Evolutionary conservation across 35 echinoderm and acorn worm species (phyloP).

Genomic region (Lytechinus pictus): DNA sequence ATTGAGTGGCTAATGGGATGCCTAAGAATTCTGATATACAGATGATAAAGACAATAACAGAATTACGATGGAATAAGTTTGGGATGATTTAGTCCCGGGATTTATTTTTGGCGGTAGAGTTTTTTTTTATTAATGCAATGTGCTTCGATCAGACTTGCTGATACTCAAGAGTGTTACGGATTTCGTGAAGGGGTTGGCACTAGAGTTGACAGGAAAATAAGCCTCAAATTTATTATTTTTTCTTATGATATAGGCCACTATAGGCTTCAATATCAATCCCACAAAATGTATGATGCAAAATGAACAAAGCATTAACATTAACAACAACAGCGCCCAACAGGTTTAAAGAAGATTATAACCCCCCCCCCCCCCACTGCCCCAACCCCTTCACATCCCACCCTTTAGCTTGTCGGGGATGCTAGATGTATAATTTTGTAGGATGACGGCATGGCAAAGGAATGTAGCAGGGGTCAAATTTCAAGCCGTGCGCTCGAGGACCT

Average conservation of each 20-base stretch:
- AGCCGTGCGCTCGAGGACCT: constrained; percentile 23
- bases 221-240: too few relatives aligned
- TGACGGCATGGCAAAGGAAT: constrained; percentile 42
- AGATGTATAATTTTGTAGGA: neutral
- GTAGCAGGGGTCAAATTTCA: constrained; percentile 36
- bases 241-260: too few relatives aligned
- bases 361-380: neutral
- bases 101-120: neutral
- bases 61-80: neutral
- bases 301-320: too few relatives aligned
- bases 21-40: neutral
- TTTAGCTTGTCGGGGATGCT: neutral
- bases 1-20: neutral
- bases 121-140: neutral
- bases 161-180: neutral
- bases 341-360: too few relatives aligned
- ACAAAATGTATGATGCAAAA: too few relatives aligned
- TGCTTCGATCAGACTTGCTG: neutral
- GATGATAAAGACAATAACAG: neutral
- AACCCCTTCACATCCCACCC: neutral
- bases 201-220: neutral
- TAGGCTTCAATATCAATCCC: too few relatives aligned
- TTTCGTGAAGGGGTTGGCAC: neutral
- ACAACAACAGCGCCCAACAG: too few relatives aligned
- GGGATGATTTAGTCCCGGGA: neutral